Conservation (phyloP, 2,888 invertebrate species). For the Andrena bucephala region DNA sequence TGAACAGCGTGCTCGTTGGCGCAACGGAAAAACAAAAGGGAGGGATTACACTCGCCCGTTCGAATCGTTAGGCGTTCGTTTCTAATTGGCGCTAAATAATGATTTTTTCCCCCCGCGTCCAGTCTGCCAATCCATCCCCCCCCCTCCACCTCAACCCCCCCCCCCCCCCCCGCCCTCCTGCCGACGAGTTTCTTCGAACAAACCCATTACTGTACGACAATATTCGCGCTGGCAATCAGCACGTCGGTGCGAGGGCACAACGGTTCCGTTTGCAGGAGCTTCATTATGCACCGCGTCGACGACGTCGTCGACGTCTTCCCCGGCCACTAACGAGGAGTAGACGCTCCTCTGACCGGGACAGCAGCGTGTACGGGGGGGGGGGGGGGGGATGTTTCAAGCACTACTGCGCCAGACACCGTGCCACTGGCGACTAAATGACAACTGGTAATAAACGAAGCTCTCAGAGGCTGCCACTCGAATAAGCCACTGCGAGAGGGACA, state of each 20-base stretch:
- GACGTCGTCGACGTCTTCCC: constrained; percentile 43
- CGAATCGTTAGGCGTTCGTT: constrained; percentile 65
- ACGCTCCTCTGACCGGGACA: constrained; percentile 46
- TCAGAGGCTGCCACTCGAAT: constrained; percentile 26
- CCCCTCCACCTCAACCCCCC: no score
- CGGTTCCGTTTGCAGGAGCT: constrained; percentile 70
- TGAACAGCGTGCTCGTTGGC: constrained; percentile 6
- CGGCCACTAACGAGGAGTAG: constrained; percentile 65
- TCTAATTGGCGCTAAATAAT: constrained; percentile 81
- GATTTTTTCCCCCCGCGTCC: constrained; percentile 70
- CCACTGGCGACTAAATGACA: constrained; percentile 52
- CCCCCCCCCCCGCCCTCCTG: not conserved
- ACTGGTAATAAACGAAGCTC: constrained; percentile 37
- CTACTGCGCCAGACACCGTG: constrained; percentile 33
- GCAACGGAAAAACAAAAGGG: constrained; percentile 29
- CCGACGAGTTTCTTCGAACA: constrained; percentile 73
- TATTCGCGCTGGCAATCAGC: constrained; percentile 80
- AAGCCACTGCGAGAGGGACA: not conserved
- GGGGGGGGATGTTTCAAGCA: constrained; percentile 39
- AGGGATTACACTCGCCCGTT: constrained; percentile 43
- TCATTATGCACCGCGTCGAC: constrained; percentile 69
- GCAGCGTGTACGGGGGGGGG: constrained; percentile 48
- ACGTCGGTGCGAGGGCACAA: constrained; percentile 77
- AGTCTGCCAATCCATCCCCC: constrained; percentile 40
- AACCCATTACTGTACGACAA: constrained; percentile 77